Evolutionary conservation across 1,140 invertebrate genomes (phyloP).

Genomic region (Orchesella cincta): DNA sequence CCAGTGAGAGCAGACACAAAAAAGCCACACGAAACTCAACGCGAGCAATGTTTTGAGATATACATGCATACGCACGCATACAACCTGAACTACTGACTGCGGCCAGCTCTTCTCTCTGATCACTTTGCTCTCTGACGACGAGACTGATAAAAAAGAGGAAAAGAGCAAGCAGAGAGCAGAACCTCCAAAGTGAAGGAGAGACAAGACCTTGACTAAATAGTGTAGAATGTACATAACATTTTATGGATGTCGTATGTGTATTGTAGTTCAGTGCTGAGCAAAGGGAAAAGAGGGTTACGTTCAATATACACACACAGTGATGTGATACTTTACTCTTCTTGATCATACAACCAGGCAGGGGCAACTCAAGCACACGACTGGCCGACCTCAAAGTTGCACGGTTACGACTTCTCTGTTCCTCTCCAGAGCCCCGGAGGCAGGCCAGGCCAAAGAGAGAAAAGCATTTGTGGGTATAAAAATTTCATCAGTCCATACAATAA

Average conservation of each 20-base stretch:
- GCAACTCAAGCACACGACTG: constrained; percentile 49
- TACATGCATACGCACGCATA: background rate
- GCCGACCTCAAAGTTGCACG: constrained; percentile 50
- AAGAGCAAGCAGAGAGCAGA: constrained; percentile 1
- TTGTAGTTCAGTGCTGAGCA: too few species aligned
- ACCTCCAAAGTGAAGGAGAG: too few species aligned
- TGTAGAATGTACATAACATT: too few species aligned
- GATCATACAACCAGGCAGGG: constrained; percentile 36
- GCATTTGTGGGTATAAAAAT: background rate
- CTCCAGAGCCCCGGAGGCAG: constrained; percentile 24
- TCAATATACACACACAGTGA: background rate
- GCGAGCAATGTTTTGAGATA: background rate
- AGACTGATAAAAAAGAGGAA: background rate
- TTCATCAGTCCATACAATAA: too few species aligned
- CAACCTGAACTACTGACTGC: background rate
- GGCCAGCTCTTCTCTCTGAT: background rate
- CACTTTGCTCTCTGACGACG: constrained; percentile 23
- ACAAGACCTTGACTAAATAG: too few species aligned
- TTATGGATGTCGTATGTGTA: too few species aligned
- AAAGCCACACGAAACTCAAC: background rate
- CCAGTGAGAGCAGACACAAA: background rate
- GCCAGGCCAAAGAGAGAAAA: constrained; percentile 25
- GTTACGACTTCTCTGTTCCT: constrained; percentile 45
- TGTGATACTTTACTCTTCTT: background rate
- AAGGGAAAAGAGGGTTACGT: background rate